A percentile compares a stretch with the other conserved stretches of the same genome.
These are phyloP conservation scores for Hiodon tergisus DNA, from an alignment of 2,113 vertebrate species.

Conservation along the genomic window DNA sequence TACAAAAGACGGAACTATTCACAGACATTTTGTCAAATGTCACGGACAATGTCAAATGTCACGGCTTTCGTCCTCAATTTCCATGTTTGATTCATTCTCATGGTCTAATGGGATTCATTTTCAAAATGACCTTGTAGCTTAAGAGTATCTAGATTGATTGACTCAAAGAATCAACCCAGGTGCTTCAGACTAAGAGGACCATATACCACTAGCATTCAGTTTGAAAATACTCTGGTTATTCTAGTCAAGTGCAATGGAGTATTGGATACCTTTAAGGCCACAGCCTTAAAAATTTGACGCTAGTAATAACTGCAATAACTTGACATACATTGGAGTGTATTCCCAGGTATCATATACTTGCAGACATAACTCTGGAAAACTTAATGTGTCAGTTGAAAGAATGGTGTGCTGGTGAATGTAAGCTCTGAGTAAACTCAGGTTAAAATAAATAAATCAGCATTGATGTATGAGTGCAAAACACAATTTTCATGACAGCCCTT, in stretches of 20 bases:
- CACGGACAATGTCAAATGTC: neutral
- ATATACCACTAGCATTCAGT: neutral
- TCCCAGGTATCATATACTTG: too few species aligned
- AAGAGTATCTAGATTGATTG: neutral
- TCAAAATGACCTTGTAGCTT: neutral
- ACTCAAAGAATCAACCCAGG: neutral
- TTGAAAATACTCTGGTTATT: neutral
- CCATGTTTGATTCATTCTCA: neutral
- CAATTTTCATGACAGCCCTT: conserved; percentile 29
- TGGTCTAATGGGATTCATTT: neutral
- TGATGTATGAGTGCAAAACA: conserved; percentile 18
- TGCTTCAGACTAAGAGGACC: neutral
- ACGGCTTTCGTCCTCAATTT: too few species aligned
- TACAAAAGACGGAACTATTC: too few species aligned
- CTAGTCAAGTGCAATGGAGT: too few species aligned
- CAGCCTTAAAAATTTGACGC: too few species aligned
- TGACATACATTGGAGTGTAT: too few species aligned
- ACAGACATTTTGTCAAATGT: neutral
- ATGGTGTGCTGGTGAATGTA: conserved; percentile 15
- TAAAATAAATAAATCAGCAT: conserved; percentile 30
- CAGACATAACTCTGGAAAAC: neutral
- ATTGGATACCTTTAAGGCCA: too few species aligned
- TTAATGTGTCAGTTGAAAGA: neutral
- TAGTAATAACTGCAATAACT: too few species aligned
- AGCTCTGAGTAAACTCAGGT: conserved; percentile 32